These are phyloP conservation scores for Cavia porcellus DNA, from an alignment of 2,113 vertebrate species.

Conservation along the genomic window DNA sequence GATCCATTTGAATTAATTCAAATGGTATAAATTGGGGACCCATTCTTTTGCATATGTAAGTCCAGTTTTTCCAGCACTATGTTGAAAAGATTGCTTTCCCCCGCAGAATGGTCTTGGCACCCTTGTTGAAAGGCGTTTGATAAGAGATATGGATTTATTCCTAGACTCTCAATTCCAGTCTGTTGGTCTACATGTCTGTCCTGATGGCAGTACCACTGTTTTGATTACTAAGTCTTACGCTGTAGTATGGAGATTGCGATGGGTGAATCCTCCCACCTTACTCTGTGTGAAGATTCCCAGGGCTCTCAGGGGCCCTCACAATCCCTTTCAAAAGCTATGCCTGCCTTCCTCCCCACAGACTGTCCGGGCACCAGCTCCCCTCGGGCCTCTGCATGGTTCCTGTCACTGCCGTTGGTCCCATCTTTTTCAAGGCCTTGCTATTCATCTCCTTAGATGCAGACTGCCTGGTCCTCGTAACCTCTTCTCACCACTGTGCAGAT, in stretches of 20 bases:
- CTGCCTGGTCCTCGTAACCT: background rate
- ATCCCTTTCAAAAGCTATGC: background rate
- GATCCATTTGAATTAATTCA: conserved; percentile 18
- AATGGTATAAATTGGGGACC: background rate
- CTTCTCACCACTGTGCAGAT: background rate
- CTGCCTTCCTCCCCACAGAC: background rate
- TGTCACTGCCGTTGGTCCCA: background rate
- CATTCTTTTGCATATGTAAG: background rate
- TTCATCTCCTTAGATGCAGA: conserved; percentile 8
- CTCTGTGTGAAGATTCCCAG: background rate
- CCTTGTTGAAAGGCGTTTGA: background rate
- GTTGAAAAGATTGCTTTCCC: background rate
- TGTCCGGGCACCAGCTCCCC: background rate
- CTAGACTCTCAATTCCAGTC: background rate
- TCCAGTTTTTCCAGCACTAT: background rate
- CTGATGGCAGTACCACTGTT: background rate
- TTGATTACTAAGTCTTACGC: background rate
- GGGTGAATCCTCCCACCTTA: background rate
- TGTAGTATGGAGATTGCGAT: background rate
- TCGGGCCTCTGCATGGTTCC: background rate
- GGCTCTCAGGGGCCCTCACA: background rate
- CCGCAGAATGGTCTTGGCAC: background rate
- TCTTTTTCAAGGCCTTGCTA: background rate
- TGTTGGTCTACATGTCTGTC: background rate
- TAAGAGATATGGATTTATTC: background rate